A percentile compares a stretch with the other conserved stretches of the same genome.
Conservation (phyloP, 2,888 invertebrate species). For the Athalia cordata region DNA sequence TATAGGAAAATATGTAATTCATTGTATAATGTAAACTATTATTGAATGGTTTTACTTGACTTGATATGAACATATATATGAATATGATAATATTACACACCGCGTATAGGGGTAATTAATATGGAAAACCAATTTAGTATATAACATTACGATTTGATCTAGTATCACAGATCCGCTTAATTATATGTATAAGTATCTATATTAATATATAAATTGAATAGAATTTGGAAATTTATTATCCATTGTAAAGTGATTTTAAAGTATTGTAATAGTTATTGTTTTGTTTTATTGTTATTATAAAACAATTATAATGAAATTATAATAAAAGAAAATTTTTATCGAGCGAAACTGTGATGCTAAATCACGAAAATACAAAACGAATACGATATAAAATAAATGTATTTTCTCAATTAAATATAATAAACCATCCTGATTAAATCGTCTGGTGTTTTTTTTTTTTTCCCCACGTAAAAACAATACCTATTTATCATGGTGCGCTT, state of each 20-base stretch:
- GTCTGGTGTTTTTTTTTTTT: neutral
- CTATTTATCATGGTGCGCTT: neutral
- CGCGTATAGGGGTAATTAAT: no score
- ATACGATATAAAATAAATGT: conserved; percentile 63
- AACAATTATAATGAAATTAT: neutral
- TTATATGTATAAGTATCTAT: conserved; percentile 15
- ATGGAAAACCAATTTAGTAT: neutral
- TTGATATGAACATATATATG: conserved; percentile 5
- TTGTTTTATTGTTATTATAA: conserved; percentile 11
- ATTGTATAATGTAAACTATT: conserved; percentile 39
- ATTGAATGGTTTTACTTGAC: conserved; percentile 35
- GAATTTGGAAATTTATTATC: no score
- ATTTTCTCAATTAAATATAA: conserved; percentile 67
- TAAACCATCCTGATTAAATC: conserved; percentile 52
- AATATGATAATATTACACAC: conserved; percentile 14
- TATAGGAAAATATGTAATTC: conserved; percentile 34
- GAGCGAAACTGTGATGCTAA: conserved; percentile 38
- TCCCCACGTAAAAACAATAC: no score
- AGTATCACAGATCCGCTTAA: conserved; percentile 34
- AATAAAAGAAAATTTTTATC: conserved; percentile 35
- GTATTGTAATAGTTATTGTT: conserved; percentile 16
- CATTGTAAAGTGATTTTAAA: no score
- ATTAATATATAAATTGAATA: neutral
- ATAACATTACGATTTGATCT: conserved; percentile 21
- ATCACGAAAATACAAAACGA: conserved; percentile 46